These are phyloP conservation scores for Netelia melanura DNA, from an alignment of 2,888 invertebrate genomes.

Conservation along the genomic window DNA sequence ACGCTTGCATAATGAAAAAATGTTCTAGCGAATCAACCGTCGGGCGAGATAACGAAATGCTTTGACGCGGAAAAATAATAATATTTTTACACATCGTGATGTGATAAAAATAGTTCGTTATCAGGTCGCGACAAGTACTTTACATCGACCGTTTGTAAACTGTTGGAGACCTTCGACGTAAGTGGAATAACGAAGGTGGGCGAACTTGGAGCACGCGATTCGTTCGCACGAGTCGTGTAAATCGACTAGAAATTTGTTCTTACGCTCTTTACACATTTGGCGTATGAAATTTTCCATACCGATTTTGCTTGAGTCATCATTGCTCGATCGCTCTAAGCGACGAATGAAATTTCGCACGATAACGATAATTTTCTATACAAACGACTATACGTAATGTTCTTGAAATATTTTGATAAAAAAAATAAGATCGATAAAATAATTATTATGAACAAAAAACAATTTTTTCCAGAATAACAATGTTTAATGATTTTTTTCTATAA, in stretches of 20 bases:
- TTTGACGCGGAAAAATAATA: background rate
- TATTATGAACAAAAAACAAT: background rate
- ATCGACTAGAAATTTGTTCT: conserved; percentile 20
- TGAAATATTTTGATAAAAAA: too few relatives aligned
- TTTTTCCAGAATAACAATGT: background rate
- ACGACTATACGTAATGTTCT: too few relatives aligned
- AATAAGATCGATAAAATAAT: too few relatives aligned
- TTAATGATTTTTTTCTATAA: background rate
- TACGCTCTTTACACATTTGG: conserved; percentile 19
- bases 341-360: too few relatives aligned
- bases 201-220: conserved; percentile 43
- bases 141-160: conserved; percentile 20
- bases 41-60: background rate
- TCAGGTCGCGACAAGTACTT: background rate
- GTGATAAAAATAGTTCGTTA: conserved; percentile 38
- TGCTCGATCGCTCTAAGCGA: too few relatives aligned
- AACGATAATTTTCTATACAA: too few relatives aligned
- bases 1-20: too few relatives aligned
- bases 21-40: background rate
- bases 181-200: conserved; percentile 4
- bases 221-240: conserved; percentile 21
- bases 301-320: background rate
- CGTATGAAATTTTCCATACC: conserved; percentile 1
- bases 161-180: background rate
- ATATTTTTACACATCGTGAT: background rate